These are phyloP conservation scores for Cygnus olor DNA, from an alignment of 2,797 vertebrate genomes.

Conservation along the genomic window DNA sequence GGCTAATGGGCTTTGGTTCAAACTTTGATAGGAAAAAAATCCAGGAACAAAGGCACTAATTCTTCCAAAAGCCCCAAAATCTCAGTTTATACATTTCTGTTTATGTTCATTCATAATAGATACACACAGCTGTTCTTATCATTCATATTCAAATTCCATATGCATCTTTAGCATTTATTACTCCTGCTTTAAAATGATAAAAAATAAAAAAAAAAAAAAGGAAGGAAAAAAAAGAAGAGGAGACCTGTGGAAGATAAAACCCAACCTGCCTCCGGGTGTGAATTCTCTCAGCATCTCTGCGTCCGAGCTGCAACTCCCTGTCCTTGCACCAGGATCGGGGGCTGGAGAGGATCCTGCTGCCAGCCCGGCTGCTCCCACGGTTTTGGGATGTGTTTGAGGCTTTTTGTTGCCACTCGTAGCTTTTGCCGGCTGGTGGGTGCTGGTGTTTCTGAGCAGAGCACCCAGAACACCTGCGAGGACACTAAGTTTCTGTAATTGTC, in stretches of 20 bases:
- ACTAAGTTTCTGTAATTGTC: not conserved
- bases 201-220: not conserved
- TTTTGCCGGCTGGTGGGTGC: not conserved
- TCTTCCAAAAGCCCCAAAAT: constrained; percentile 77
- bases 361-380: not conserved
- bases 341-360: not conserved
- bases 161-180: constrained; percentile 68
- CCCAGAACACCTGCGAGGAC: not conserved
- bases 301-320: not conserved
- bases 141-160: constrained; percentile 78
- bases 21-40: constrained; percentile 75
- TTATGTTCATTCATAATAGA: constrained; percentile 79
- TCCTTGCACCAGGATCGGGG: not conserved
- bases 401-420: not conserved
- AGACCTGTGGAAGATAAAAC: not conserved
- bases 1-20: constrained; percentile 76
- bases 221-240: not conserved
- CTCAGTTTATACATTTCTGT: constrained; percentile 79
- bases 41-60: constrained; percentile 79
- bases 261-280: not conserved
- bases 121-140: constrained; percentile 80
- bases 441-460: not conserved
- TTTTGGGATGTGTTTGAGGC: not conserved
- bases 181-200: constrained; percentile 33
- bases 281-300: not conserved